Evolutionary conservation across 2,113 vertebrate genomes (phyloP).

Genomic region (Panthera uncia): DNA sequence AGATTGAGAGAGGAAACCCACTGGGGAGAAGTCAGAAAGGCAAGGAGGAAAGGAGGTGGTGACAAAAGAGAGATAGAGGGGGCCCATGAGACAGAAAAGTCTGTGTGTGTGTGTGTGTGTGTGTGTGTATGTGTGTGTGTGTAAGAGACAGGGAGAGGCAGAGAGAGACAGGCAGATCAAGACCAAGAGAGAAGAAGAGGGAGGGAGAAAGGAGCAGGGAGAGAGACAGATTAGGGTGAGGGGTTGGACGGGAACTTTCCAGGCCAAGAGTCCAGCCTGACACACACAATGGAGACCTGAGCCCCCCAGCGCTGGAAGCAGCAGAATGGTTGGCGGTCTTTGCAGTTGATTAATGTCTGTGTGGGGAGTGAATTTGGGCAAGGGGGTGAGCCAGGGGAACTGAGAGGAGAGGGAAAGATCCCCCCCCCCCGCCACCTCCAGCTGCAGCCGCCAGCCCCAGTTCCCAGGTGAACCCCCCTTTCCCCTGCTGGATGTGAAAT

Average conservation of each 20-base stretch:
- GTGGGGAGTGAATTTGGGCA: background rate
- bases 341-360: background rate
- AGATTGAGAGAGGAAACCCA: constrained; percentile 73
- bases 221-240: background rate
- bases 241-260: background rate
- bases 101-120: constrained; percentile 52
- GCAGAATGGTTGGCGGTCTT: fast-evolving
- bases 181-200: background rate
- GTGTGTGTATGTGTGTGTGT: background rate
- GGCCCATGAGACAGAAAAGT: constrained; percentile 64
- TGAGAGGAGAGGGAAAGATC: background rate
- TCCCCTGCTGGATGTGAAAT: constrained; percentile 93
- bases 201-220: too few species aligned
- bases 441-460: constrained; percentile 75
- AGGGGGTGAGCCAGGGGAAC: background rate
- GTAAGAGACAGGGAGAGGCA: constrained; percentile 67
- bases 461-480: constrained; percentile 88
- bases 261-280: background rate
- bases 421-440: background rate
- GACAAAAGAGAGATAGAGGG: background rate
- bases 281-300: too few species aligned
- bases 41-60: constrained; percentile 38
- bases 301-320: background rate
- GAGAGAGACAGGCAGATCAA: constrained; percentile 7
- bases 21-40: constrained; percentile 81